Evolutionary conservation across 2,888 invertebrate species (phyloP).

Genomic region (Sarcophaga carnaria): DNA sequence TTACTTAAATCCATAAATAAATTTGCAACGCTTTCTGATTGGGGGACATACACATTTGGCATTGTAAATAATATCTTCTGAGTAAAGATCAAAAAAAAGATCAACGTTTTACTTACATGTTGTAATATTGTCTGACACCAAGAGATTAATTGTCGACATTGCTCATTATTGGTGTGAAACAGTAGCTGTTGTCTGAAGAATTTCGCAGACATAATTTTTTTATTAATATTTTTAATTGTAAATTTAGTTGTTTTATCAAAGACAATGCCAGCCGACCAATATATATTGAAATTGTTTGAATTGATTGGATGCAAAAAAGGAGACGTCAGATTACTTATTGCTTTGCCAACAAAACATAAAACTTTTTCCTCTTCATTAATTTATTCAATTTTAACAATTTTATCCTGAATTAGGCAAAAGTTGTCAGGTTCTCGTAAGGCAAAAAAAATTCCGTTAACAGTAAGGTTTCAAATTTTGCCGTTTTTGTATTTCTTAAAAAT

Average conservation of each 20-base stretch:
- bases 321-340: slow-evolving; percentile 28
- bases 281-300: slow-evolving; percentile 57
- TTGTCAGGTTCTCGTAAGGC: slow-evolving; percentile 42
- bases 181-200: slow-evolving; percentile 43
- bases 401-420: slow-evolving; percentile 47
- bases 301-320: slow-evolving; percentile 58
- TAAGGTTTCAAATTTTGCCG: slow-evolving; percentile 42
- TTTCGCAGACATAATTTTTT: slow-evolving; percentile 51
- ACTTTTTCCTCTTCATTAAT: slow-evolving; percentile 43
- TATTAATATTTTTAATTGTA: slow-evolving; percentile 45
- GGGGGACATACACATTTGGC: too few species aligned
- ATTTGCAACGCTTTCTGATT: slow-evolving; percentile 41
- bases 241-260: slow-evolving; percentile 56
- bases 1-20: slow-evolving; percentile 36
- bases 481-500: slow-evolving; percentile 38
- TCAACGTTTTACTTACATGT: slow-evolving; percentile 44
- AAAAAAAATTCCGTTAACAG: slow-evolving; percentile 35
- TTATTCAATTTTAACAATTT: slow-evolving; percentile 48
- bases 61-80: too few species aligned
- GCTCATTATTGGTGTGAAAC: slow-evolving; percentile 43
- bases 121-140: slow-evolving; percentile 29
- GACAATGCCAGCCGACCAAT: slow-evolving; percentile 55
- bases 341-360: slow-evolving; percentile 31
- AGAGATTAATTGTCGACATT: slow-evolving; percentile 44
- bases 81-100: neutral